phyloP scores from a whole-genome alignment of 2,888 invertebrate species.

The Torymus texanus region DNA sequence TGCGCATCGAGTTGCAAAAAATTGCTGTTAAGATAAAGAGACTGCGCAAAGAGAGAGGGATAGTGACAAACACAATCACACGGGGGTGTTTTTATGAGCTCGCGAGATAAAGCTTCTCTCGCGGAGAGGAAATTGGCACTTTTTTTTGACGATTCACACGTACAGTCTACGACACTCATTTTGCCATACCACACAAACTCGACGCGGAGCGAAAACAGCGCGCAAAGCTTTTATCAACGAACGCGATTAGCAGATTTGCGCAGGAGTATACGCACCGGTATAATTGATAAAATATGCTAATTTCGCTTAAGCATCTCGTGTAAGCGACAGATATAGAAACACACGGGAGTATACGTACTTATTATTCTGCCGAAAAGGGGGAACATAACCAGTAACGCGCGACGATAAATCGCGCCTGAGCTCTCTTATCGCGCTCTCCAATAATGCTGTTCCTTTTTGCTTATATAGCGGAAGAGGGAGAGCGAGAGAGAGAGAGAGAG shows the following conservation, averaged over 20 bases:
- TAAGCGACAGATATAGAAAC: background rate
- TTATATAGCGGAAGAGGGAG: background rate
- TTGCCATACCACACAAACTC: background rate
- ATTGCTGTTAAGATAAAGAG: conserved; percentile 1
- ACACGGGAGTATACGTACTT: background rate
- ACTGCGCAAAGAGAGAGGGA: background rate
- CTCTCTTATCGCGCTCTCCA: conserved; percentile 13
- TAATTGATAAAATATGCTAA: conserved; percentile 25
- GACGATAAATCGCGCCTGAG: conserved; percentile 12
- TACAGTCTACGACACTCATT: background rate
- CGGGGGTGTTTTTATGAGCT: conserved; percentile 7
- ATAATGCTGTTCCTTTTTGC: background rate
- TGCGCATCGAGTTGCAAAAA: background rate
- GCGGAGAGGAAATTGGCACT: background rate
- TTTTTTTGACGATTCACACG: conserved; percentile 16
- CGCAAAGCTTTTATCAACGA: no score
- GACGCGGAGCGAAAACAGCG: background rate
- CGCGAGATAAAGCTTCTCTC: conserved; percentile 12
- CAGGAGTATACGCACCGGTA: no score
- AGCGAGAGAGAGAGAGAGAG: conserved; percentile 5
- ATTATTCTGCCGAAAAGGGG: conserved; percentile 1
- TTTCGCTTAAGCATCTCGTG: conserved; percentile 4
- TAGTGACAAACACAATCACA: background rate
- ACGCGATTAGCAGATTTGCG: no score
- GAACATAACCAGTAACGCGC: conserved; percentile 16